Conservation (phyloP, 2,888 invertebrate species). For the Tetragnatha montana region DNA sequence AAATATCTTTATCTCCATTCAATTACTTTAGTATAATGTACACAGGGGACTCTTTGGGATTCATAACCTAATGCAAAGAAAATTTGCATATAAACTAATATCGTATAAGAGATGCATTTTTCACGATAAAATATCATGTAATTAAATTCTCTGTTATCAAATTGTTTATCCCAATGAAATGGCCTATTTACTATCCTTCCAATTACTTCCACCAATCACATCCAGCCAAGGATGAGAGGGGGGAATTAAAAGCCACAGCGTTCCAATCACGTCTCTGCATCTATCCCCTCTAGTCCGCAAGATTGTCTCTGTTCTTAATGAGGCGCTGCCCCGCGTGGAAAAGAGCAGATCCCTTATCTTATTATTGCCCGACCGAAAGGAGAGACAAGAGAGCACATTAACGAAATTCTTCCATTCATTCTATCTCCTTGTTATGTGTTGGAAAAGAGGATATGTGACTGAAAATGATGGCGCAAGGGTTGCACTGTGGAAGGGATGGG, state of each 20-base stretch:
- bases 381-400: constrained; percentile 50
- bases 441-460: constrained; percentile 64
- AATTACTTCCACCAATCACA: no score
- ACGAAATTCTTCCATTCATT: constrained; percentile 63
- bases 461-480: constrained; percentile 63
- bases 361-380: constrained; percentile 53
- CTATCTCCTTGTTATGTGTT: constrained; percentile 61
- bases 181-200: no score
- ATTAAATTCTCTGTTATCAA: no score
- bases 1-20: no score
- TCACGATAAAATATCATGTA: no score
- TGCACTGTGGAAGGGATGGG: constrained; percentile 18
- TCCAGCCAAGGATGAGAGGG: no score
- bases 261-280: neutral
- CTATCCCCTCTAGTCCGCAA: neutral
- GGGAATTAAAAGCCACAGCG: neutral
- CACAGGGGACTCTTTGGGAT: no score
- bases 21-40: no score
- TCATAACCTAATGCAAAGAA: no score
- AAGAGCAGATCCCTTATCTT: constrained; percentile 47
- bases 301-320: constrained; percentile 28
- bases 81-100: no score
- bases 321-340: constrained; percentile 11
- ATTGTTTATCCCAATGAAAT: no score
- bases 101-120: no score